Evolutionary conservation across 1,140 invertebrate species (phyloP).

Genomic region (Trichonephila clavipes): DNA sequence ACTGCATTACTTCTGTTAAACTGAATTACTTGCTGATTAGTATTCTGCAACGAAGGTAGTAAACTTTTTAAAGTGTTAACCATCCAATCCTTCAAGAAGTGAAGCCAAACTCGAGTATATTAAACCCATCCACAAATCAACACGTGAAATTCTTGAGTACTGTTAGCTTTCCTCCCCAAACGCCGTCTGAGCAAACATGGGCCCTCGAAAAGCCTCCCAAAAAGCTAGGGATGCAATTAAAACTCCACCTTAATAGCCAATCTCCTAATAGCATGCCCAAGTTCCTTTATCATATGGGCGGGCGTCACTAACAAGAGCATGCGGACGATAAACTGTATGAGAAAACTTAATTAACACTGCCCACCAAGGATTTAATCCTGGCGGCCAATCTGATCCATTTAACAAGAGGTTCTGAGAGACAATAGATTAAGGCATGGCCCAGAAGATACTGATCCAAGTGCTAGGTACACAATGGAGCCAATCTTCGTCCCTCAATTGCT

Average conservation of each 20-base stretch:
- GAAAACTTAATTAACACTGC: constrained; percentile 63
- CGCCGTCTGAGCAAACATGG: background rate
- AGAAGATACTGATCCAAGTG: constrained; percentile 13
- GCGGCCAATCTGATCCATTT: constrained; percentile 35
- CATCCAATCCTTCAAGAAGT: background rate
- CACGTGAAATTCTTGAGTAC: background rate
- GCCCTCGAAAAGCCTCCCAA: background rate
- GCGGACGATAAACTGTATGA: constrained; percentile 24
- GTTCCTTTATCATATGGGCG: background rate
- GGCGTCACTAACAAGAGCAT: constrained; percentile 6
- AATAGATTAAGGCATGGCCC: background rate
- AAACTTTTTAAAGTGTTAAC: background rate
- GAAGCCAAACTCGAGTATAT: background rate
- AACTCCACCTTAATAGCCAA: constrained; percentile 29
- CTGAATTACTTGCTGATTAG: too few species aligned
- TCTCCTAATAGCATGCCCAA: background rate
- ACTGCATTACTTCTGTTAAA: too few species aligned
- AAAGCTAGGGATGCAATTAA: background rate
- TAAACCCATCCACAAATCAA: background rate
- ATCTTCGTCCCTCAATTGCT: constrained; percentile 48
- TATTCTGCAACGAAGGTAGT: background rate
- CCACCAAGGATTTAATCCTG: constrained; percentile 52
- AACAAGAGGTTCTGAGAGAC: background rate
- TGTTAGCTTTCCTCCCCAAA: constrained; percentile 1
- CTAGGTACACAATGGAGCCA: constrained; percentile 56